Percentiles rank a stretch among this genome's conserved stretches.
phyloP scores from a whole-genome alignment of 1,140 invertebrate genomes.

The Pygmarrhopalites habei region DNA sequence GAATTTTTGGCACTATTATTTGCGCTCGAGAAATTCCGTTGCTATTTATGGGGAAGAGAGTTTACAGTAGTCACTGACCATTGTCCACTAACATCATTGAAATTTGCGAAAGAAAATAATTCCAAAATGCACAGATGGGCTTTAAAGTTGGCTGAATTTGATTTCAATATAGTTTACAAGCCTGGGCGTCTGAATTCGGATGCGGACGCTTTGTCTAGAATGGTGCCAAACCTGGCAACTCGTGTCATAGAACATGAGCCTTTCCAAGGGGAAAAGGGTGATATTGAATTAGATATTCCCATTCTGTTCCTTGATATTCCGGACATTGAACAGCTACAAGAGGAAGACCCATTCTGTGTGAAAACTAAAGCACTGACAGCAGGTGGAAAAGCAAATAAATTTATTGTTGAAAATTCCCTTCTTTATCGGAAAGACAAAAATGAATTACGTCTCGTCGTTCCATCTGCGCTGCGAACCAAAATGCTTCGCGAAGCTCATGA shows the following conservation, averaged over 20 bases:
- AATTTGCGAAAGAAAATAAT: slow-evolving; percentile 1
- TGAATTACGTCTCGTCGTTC: neutral
- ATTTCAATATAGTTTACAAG: slow-evolving; percentile 15
- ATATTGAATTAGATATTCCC: too few relatives aligned
- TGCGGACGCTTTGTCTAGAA: slow-evolving; percentile 17
- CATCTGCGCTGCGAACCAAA: neutral
- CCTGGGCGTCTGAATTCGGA: neutral
- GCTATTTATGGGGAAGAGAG: neutral
- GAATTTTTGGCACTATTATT: too few relatives aligned
- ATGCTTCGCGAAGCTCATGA: slow-evolving; percentile 8
- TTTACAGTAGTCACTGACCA: neutral
- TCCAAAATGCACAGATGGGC: slow-evolving; percentile 40
- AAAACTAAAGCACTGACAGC: neutral
- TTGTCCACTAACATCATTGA: neutral
- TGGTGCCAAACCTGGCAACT: slow-evolving; percentile 29
- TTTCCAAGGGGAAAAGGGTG: neutral
- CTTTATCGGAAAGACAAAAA: neutral
- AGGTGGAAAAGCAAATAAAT: neutral
- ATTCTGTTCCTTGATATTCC: neutral
- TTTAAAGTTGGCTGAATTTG: slow-evolving; percentile 15
- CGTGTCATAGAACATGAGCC: neutral
- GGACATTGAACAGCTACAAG: neutral
- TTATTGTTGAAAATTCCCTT: neutral
- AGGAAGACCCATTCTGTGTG: neutral
- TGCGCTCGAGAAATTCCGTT: too few relatives aligned